Percentiles rank a stretch among this genome's conserved stretches.
Evolutionary conservation across 2,113 vertebrate species (phyloP).

Genomic region (Rhabdomys dilectus): DNA sequence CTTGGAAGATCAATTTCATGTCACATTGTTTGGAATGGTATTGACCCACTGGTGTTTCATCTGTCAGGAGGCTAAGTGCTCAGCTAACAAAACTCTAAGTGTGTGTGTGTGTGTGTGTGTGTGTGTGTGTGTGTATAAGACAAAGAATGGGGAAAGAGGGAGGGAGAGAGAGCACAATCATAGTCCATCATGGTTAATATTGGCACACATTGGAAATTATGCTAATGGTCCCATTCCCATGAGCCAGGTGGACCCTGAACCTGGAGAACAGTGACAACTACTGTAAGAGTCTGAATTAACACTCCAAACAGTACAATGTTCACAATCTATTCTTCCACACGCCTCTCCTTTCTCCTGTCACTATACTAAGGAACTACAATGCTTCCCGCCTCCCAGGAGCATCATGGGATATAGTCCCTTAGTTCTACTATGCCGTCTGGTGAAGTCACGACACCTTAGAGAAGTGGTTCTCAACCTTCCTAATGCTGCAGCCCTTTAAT

Average conservation of each 20-base stretch:
- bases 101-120: background rate
- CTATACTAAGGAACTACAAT: conserved; percentile 81
- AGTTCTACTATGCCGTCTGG: conserved; percentile 77
- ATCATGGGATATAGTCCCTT: conserved; percentile 75
- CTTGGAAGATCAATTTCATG: conserved; percentile 77
- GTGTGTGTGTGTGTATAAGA: background rate
- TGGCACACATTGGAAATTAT: conserved; percentile 79
- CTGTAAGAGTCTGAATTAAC: conserved; percentile 86
- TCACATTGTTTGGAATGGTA: conserved; percentile 79
- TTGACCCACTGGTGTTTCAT: conserved; percentile 82
- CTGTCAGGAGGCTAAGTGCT: conserved; percentile 79
- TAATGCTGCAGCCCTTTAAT: background rate
- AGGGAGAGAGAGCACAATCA: background rate
- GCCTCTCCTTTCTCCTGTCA: conserved; percentile 59
- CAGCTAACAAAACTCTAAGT: conserved; percentile 86
- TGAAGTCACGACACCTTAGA: conserved; percentile 72
- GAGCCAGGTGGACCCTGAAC: conserved; percentile 86
- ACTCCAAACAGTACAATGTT: conserved; percentile 79
- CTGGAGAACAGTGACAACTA: conserved; percentile 85
- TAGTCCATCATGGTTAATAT: conserved; percentile 80
- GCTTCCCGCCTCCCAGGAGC: conserved; percentile 77
- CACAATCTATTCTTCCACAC: conserved; percentile 80
- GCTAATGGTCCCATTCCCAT: conserved; percentile 84
- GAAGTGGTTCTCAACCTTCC: background rate
- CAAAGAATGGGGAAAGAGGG: conserved; percentile 12